Percentiles rank a stretch among this genome's conserved stretches.
phyloP scores from a whole-genome alignment of 1,140 invertebrate genomes.

The Drosophila pandora region DNA sequence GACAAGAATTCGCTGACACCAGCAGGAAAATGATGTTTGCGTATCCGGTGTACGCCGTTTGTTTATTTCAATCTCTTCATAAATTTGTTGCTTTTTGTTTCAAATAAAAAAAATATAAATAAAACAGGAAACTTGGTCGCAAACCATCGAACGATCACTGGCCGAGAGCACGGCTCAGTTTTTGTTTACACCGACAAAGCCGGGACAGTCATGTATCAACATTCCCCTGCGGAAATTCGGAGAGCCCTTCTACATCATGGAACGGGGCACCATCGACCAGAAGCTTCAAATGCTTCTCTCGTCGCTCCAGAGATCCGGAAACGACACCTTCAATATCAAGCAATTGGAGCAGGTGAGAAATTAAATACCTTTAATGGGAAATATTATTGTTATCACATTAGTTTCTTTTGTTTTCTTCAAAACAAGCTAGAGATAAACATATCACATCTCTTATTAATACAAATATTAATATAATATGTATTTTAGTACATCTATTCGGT shows the following conservation, averaged over 20 bases:
- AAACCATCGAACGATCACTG: slow-evolving; percentile 68
- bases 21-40: slow-evolving; percentile 32
- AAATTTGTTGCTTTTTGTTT: slow-evolving; percentile 14
- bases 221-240: slow-evolving; percentile 62
- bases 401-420: too few species aligned
- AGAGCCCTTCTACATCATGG: slow-evolving; percentile 76
- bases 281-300: slow-evolving; percentile 68
- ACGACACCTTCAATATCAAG: slow-evolving; percentile 66
- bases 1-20: slow-evolving; percentile 45
- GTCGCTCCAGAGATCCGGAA: slow-evolving; percentile 45
- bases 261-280: slow-evolving; percentile 71
- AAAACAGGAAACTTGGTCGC: slow-evolving; percentile 75
- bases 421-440: too few species aligned
- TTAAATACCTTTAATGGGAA: too few species aligned
- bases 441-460: background rate
- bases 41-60: slow-evolving; percentile 50
- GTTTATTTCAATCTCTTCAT: slow-evolving; percentile 16
- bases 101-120: too few species aligned
- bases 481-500: slow-evolving; percentile 79
- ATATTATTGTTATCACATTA: too few species aligned
- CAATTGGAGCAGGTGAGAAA: slow-evolving; percentile 68
- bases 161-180: slow-evolving; percentile 74
- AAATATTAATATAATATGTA: background rate
- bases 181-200: slow-evolving; percentile 69
- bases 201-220: slow-evolving; percentile 56